These are phyloP conservation scores for Endotricha flammealis DNA, from an alignment of 2,888 invertebrate genomes.

Conservation along the genomic window DNA sequence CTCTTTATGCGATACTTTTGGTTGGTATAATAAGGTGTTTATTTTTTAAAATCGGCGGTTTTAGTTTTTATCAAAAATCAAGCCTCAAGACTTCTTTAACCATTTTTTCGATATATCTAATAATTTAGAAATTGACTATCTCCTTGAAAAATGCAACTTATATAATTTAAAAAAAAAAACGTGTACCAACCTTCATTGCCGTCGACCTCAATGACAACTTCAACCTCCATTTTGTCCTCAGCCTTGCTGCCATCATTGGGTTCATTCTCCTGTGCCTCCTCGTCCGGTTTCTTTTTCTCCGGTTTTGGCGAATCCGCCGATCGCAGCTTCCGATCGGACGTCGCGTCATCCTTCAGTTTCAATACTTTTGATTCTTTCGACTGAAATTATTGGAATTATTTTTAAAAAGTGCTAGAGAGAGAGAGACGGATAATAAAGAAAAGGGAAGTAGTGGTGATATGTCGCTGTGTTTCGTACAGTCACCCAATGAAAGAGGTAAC, in stretches of 20 bases:
- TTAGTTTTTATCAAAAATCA: too few relatives aligned
- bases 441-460: too few relatives aligned
- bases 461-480: too few relatives aligned
- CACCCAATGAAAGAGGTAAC: too few relatives aligned
- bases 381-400: conserved; percentile 33
- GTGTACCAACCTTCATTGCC: conserved; percentile 42
- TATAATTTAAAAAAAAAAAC: not conserved
- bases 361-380: conserved; percentile 56
- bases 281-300: conserved; percentile 29
- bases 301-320: conserved; percentile 59
- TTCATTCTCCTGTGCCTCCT: conserved; percentile 15
- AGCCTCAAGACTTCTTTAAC: too few relatives aligned
- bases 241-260: conserved; percentile 20
- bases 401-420: not conserved
- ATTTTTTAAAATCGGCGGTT: too few relatives aligned
- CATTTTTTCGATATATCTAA: too few relatives aligned
- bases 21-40: too few relatives aligned
- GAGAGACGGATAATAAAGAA: too few relatives aligned
- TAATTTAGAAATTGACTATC: too few relatives aligned
- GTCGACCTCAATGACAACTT: conserved; percentile 41
- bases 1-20: too few relatives aligned
- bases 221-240: conserved; percentile 33
- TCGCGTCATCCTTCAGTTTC: conserved; percentile 50
- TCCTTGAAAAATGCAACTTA: too few relatives aligned
- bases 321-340: conserved; percentile 53